A percentile compares a stretch with the other conserved stretches of the same genome.
Conservation (phyloP, 1,140 invertebrate species). For the Lerema accius region DNA sequence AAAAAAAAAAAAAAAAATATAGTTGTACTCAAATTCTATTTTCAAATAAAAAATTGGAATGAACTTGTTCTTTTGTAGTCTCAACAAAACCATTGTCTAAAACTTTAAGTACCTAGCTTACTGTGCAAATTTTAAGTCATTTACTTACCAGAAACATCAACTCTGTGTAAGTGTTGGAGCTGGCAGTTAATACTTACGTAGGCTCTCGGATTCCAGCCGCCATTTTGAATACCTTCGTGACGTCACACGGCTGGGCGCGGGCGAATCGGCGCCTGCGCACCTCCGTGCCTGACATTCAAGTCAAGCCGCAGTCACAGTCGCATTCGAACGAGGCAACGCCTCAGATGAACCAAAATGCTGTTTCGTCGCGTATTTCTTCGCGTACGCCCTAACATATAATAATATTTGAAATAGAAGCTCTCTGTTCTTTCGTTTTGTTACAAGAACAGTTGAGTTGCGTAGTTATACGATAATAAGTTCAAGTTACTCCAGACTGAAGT, state of each 20-base stretch:
- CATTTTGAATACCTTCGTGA: conserved; percentile 80
- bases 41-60: conserved; percentile 1
- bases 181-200: conserved; percentile 63
- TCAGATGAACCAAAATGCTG: conserved; percentile 68
- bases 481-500: conserved; percentile 42
- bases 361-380: conserved; percentile 62
- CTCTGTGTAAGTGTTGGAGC: conserved; percentile 23
- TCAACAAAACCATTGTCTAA: too few species aligned
- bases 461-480: not conserved
- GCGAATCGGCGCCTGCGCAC: conserved; percentile 68
- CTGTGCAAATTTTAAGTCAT: too few species aligned
- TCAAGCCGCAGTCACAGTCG: conserved; percentile 50
- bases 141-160: conserved; percentile 9
- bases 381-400: conserved; percentile 58
- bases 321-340: conserved; percentile 70
- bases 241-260: conserved; percentile 76
- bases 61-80: not conserved
- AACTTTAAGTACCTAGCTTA: too few species aligned
- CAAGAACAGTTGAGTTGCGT: conserved; percentile 72
- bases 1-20: too few species aligned
- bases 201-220: conserved; percentile 78
- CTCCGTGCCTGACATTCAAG: conserved; percentile 61
- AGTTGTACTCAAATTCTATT: not conserved
- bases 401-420: conserved; percentile 60
- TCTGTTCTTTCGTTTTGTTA: conserved; percentile 64